phyloP scores from a whole-genome alignment of 92 coral and sea anemone species.

The Epizoanthus ramosus region DNA sequence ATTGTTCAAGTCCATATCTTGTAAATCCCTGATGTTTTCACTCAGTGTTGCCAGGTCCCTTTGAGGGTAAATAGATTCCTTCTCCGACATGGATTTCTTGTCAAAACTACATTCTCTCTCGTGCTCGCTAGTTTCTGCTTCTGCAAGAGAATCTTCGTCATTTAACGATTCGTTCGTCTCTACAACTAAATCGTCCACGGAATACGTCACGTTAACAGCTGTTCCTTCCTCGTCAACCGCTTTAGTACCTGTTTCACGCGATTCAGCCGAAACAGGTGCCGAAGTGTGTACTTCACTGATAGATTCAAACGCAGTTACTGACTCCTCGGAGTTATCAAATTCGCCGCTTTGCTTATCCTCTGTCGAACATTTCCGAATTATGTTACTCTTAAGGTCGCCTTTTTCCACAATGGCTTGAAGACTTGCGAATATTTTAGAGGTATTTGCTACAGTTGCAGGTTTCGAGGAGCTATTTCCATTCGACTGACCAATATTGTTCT shows the following conservation, averaged over 20 bases:
- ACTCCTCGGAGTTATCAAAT: background rate
- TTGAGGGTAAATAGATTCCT: background rate
- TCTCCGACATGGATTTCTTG: background rate
- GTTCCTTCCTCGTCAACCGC: too few relatives aligned
- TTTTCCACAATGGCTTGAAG: constrained; percentile 32
- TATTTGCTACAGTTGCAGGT: background rate
- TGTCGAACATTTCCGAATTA: background rate
- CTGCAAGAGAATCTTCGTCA: background rate
- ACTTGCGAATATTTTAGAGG: constrained; percentile 14
- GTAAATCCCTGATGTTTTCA: background rate
- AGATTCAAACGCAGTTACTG: background rate
- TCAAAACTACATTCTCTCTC: background rate
- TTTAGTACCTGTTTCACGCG: too few relatives aligned
- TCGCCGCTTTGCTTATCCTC: background rate
- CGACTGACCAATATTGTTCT: background rate
- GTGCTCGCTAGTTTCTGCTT: background rate
- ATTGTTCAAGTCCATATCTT: background rate
- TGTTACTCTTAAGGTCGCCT: background rate
- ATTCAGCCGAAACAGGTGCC: too few relatives aligned
- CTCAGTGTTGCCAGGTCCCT: background rate
- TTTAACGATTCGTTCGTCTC: too few relatives aligned
- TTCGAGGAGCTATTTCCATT: background rate
- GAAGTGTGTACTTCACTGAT: too few relatives aligned
- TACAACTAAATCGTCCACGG: too few relatives aligned
- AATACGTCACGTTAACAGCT: too few relatives aligned